Percentiles rank a stretch among this genome's conserved stretches.
Evolutionary conservation across 2,888 invertebrate genomes (phyloP).

Genomic region (Machimus rusticus): DNA sequence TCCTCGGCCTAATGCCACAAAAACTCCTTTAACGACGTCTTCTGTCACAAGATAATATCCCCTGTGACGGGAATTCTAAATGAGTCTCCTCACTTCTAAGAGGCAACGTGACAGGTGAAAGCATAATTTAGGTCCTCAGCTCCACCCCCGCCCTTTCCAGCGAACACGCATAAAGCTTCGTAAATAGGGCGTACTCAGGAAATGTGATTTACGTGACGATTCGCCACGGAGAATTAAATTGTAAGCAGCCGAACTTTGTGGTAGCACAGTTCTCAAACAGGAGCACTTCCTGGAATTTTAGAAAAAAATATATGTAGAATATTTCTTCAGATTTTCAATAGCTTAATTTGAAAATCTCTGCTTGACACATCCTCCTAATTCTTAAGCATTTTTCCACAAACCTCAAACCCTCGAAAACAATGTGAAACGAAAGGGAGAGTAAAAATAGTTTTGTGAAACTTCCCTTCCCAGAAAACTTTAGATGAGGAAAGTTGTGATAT

Average conservation of each 20-base stretch:
- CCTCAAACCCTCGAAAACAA: neutral
- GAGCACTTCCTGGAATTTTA: neutral
- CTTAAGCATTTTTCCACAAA: neutral
- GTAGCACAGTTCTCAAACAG: neutral
- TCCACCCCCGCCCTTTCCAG: neutral
- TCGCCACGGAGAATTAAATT: neutral
- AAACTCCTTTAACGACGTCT: neutral
- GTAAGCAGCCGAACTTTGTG: neutral
- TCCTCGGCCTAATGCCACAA: neutral
- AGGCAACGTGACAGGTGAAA: neutral
- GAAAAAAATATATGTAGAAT: neutral
- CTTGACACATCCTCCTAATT: neutral
- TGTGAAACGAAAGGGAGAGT: neutral
- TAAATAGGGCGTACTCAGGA: neutral
- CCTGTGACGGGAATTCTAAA: conserved; percentile 1
- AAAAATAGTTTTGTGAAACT: neutral
- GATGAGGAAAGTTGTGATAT: neutral
- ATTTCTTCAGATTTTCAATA: neutral
- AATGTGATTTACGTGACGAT: neutral
- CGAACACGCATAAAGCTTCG: neutral
- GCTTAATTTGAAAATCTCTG: neutral
- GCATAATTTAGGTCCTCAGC: neutral
- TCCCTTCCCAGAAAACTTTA: neutral
- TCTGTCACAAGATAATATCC: conserved; percentile 7
- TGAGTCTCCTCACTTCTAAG: neutral